These are phyloP conservation scores for Drosophila chauvacae DNA, from an alignment of 1,140 invertebrate species.

Conservation along the genomic window DNA sequence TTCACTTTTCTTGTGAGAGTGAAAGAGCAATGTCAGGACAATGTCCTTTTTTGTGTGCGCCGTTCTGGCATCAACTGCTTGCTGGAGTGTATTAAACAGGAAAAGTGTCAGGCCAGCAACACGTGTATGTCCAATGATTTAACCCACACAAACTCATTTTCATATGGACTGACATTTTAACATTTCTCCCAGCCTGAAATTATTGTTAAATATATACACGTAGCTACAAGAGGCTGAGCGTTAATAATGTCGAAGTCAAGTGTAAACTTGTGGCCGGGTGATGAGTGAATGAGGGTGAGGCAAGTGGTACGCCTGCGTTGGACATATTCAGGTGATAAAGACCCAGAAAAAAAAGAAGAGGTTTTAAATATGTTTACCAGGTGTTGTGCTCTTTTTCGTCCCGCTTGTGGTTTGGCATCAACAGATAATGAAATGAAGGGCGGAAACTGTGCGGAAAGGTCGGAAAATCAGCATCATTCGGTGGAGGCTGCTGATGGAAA, in stretches of 20 bases:
- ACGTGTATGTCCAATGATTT: constrained; percentile 54
- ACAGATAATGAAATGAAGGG: constrained; percentile 49
- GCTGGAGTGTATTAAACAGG: constrained; percentile 48
- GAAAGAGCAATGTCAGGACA: constrained; percentile 6
- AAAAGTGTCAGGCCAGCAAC: constrained; percentile 58
- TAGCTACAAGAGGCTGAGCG: constrained; percentile 17
- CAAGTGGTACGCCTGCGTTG: constrained; percentile 7
- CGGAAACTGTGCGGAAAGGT: constrained; percentile 43
- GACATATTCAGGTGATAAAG: constrained; percentile 47
- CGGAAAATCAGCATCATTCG: constrained; percentile 10
- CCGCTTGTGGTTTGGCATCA: constrained; percentile 44
- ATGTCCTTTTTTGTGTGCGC: constrained; percentile 29
- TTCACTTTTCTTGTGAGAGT: constrained; percentile 31
- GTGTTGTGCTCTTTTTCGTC: constrained; percentile 25
- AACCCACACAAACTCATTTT: constrained; percentile 18
- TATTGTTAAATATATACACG: constrained; percentile 35
- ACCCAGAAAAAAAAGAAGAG: constrained; percentile 16
- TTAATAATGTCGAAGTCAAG: constrained; percentile 60
- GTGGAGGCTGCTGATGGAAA: background rate
- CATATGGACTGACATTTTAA: constrained; percentile 8
- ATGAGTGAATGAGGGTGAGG: constrained; percentile 15
- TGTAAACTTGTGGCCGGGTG: constrained; percentile 58
- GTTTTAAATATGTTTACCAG: constrained; percentile 59
- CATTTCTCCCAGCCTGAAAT: constrained; percentile 17
- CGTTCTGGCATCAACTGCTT: constrained; percentile 8